A percentile compares a stretch with the other conserved stretches of the same genome.
Conservation (phyloP, 2,797 vertebrate genomes). For the Malurus splendens region DNA sequence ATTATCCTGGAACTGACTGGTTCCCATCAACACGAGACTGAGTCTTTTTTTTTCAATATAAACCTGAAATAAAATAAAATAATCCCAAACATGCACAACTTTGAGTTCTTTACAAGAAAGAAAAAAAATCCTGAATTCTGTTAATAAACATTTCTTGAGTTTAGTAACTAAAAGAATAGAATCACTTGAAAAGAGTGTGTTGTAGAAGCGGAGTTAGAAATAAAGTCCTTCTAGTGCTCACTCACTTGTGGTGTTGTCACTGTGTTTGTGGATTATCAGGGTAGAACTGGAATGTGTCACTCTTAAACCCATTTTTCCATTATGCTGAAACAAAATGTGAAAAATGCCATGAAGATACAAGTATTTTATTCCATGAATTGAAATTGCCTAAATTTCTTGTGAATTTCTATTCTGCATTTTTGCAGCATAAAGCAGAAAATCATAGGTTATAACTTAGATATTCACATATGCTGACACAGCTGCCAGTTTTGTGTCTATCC, state of each 20-base stretch:
- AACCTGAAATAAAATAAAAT: background rate
- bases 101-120: background rate
- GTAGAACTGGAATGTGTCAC: background rate
- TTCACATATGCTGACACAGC: background rate
- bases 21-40: background rate
- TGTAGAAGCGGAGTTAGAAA: background rate
- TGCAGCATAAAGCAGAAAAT: background rate
- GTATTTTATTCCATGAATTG: background rate
- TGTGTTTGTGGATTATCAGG: background rate
- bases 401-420: background rate
- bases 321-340: background rate
- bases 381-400: background rate
- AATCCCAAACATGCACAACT: fast-evolving
- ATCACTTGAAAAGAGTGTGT: background rate
- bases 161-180: background rate
- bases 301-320: background rate
- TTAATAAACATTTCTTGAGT: background rate
- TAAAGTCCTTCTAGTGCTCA: background rate
- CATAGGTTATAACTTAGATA: background rate
- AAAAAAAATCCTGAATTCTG: background rate
- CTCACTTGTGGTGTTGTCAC: background rate
- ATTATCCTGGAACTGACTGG: background rate
- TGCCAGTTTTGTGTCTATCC: background rate
- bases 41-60: background rate
- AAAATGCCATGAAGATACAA: background rate